These are phyloP conservation scores for Eristalinus aeneus DNA, from an alignment of 2,888 invertebrate genomes.

Conservation along the genomic window DNA sequence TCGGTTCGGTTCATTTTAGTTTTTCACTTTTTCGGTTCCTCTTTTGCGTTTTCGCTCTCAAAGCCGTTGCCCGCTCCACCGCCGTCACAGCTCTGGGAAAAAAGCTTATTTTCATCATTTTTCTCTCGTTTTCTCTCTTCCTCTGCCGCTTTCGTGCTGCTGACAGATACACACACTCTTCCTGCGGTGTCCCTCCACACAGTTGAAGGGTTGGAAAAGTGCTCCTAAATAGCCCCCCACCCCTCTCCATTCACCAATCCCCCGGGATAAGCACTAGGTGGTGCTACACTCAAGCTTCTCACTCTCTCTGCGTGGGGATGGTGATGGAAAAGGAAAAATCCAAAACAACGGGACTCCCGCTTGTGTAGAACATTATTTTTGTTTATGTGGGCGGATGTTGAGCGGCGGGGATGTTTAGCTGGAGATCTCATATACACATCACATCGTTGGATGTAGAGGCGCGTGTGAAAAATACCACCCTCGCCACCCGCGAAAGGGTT, in stretches of 20 bases:
- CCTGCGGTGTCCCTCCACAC: background rate
- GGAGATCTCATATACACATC: background rate
- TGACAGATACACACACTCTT: background rate
- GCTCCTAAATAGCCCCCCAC: background rate
- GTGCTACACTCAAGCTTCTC: slow-evolving; percentile 36
- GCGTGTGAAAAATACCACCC: slow-evolving; percentile 58
- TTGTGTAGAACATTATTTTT: slow-evolving; percentile 54
- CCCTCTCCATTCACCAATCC: too few relatives aligned
- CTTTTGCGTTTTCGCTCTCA: slow-evolving; percentile 12
- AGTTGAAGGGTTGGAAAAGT: slow-evolving; percentile 48
- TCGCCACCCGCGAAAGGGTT: background rate
- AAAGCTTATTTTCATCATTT: slow-evolving; percentile 64
- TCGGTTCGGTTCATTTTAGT: slow-evolving; percentile 32
- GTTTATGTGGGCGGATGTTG: slow-evolving; percentile 66
- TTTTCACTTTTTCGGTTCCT: slow-evolving; percentile 27
- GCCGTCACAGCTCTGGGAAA: background rate
- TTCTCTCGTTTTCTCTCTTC: slow-evolving; percentile 4
- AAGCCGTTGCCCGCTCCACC: background rate
- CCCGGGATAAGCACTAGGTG: slow-evolving; percentile 29
- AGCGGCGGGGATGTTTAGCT: slow-evolving; percentile 40
- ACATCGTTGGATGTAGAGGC: background rate
- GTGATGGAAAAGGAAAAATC: slow-evolving; percentile 7
- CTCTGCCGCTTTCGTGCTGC: background rate
- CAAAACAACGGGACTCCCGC: background rate
- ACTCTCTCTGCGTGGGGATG: background rate